These are phyloP conservation scores for Clivina fossor DNA, from an alignment of 2,888 invertebrate species.

Conservation along the genomic window DNA sequence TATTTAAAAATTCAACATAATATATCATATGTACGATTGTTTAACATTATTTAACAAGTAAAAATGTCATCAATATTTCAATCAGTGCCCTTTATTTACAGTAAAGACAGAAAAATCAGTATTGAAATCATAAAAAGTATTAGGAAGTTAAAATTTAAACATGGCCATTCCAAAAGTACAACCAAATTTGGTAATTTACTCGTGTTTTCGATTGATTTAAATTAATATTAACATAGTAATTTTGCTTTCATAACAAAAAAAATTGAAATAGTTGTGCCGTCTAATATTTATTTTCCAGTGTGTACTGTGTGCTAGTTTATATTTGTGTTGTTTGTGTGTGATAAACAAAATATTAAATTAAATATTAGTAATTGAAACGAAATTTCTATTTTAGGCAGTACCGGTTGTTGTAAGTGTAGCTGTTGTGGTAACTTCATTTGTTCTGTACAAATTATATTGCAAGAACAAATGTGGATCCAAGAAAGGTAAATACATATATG, in stretches of 20 bases:
- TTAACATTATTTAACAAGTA: too few species aligned
- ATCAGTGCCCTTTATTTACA: too few species aligned
- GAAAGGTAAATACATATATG: constrained; percentile 38
- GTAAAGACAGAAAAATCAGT: background rate
- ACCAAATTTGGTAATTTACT: constrained; percentile 17
- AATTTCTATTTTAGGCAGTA: constrained; percentile 55
- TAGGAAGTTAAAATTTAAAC: background rate
- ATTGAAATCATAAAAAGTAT: background rate
- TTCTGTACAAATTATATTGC: constrained; percentile 62
- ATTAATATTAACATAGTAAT: constrained; percentile 13
- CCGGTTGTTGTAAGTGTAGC: constrained; percentile 64
- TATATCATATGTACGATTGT: too few species aligned
- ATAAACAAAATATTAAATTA: too few species aligned
- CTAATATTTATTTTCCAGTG: too few species aligned
- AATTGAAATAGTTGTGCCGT: too few species aligned
- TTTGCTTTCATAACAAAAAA: too few species aligned
- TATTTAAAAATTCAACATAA: too few species aligned
- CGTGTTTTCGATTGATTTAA: background rate
- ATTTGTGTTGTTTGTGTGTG: too few species aligned
- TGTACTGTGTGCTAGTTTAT: too few species aligned
- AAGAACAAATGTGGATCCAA: constrained; percentile 46
- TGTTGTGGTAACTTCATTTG: constrained; percentile 61
- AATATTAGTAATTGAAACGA: background rate
- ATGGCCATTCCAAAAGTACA: constrained; percentile 28
- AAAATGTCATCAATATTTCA: too few species aligned